These are phyloP conservation scores for Prosapia bicincta DNA, from an alignment of 2,888 invertebrate genomes.

Conservation along the genomic window DNA sequence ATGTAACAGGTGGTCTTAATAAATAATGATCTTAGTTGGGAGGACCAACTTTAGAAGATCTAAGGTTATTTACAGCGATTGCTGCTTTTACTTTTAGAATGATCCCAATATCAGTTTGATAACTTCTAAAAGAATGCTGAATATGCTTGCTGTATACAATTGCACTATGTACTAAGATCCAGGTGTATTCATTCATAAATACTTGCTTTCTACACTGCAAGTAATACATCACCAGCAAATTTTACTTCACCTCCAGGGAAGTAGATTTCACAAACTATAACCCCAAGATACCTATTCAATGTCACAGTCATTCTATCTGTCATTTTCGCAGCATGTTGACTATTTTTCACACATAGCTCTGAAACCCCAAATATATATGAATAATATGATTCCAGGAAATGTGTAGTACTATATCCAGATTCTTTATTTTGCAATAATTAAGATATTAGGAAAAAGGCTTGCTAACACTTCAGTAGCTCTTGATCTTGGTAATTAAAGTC, in stretches of 20 bases:
- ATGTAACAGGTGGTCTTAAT: slow-evolving; percentile 54
- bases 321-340: slow-evolving; percentile 59
- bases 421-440: too few relatives aligned
- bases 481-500: too few relatives aligned
- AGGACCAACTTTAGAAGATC: slow-evolving; percentile 55
- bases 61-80: slow-evolving; percentile 56
- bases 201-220: slow-evolving; percentile 58
- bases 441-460: too few relatives aligned
- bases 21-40: slow-evolving; percentile 53
- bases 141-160: slow-evolving; percentile 58
- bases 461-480: too few relatives aligned
- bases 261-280: slow-evolving; percentile 59
- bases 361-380: too few relatives aligned
- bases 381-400: too few relatives aligned
- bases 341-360: slow-evolving; percentile 59
- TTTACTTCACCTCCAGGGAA: slow-evolving; percentile 59
- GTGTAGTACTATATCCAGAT: too few relatives aligned
- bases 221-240: slow-evolving; percentile 59
- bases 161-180: slow-evolving; percentile 53
- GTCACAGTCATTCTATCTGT: slow-evolving; percentile 60
- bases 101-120: slow-evolving; percentile 53
- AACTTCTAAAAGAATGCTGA: slow-evolving; percentile 48
- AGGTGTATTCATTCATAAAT: slow-evolving; percentile 47
- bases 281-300: slow-evolving; percentile 61
- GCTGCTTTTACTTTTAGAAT: slow-evolving; percentile 52